Percentiles rank a stretch among this genome's conserved stretches.
Conservation (phyloP, 2,888 invertebrate species). For the Ophion slaviceki region DNA sequence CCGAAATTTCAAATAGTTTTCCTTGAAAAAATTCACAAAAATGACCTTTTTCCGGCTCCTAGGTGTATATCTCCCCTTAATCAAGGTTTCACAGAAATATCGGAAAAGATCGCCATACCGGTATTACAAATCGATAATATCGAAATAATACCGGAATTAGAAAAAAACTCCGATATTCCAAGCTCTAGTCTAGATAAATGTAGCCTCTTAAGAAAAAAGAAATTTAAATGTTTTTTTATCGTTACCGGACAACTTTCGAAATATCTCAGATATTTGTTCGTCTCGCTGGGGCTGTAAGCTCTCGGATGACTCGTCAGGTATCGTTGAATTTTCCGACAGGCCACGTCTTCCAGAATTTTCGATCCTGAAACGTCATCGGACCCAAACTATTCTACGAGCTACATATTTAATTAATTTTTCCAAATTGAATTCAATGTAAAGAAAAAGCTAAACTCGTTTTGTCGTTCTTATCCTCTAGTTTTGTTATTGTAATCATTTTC, state of each 20-base stretch:
- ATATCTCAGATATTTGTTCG: slow-evolving; percentile 71
- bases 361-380: slow-evolving; percentile 36
- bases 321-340: slow-evolving; percentile 74
- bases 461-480: neutral
- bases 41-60: too few relatives aligned
- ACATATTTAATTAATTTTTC: neutral
- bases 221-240: slow-evolving; percentile 38
- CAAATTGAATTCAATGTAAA: neutral
- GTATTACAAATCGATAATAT: too few relatives aligned
- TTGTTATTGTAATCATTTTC: neutral
- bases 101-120: too few relatives aligned
- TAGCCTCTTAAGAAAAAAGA: neutral
- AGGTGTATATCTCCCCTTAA: too few relatives aligned
- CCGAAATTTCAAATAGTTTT: too few relatives aligned
- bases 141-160: too few relatives aligned
- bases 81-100: too few relatives aligned
- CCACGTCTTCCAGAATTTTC: slow-evolving; percentile 68
- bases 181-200: too few relatives aligned
- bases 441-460: neutral
- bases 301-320: slow-evolving; percentile 73
- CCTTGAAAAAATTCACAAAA: too few relatives aligned
- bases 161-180: too few relatives aligned
- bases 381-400: slow-evolving; percentile 15
- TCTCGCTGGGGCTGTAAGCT: slow-evolving; percentile 67
- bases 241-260: slow-evolving; percentile 72